phyloP scores from a whole-genome alignment of 2,888 invertebrate species.

The Teleiodes luculella region DNA sequence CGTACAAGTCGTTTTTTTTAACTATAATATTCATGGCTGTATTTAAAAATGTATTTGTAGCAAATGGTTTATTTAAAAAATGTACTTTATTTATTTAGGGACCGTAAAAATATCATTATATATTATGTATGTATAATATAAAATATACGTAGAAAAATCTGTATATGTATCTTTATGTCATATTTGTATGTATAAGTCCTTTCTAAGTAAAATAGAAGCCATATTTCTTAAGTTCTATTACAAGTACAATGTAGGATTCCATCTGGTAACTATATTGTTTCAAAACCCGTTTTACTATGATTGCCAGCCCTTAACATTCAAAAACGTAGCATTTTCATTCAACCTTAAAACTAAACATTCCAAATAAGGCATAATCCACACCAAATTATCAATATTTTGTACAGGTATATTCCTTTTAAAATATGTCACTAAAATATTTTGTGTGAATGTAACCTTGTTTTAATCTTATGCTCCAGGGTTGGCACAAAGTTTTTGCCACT shows the following conservation, averaged over 20 bases:
- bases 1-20: not conserved
- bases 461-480: slow-evolving; percentile 32
- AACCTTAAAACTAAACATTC: not conserved
- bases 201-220: slow-evolving; percentile 13
- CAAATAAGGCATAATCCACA: slow-evolving; percentile 3
- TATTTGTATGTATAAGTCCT: not conserved
- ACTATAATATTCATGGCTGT: no score
- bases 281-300: slow-evolving; percentile 64
- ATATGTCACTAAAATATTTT: not conserved
- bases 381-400: not conserved
- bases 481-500: slow-evolving; percentile 35
- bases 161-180: no score
- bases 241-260: slow-evolving; percentile 59
- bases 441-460: not conserved
- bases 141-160: no score
- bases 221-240: slow-evolving; percentile 38
- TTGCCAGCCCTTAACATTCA: slow-evolving; percentile 41
- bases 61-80: no score
- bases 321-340: slow-evolving; percentile 10
- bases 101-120: no score
- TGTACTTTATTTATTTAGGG: no score
- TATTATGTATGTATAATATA: no score
- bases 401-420: not conserved
- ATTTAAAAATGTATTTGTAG: no score
- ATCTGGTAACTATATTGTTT: slow-evolving; percentile 72